phyloP scores from a whole-genome alignment of 2,113 vertebrate species.

The Hemiscyllium ocellatum region DNA sequence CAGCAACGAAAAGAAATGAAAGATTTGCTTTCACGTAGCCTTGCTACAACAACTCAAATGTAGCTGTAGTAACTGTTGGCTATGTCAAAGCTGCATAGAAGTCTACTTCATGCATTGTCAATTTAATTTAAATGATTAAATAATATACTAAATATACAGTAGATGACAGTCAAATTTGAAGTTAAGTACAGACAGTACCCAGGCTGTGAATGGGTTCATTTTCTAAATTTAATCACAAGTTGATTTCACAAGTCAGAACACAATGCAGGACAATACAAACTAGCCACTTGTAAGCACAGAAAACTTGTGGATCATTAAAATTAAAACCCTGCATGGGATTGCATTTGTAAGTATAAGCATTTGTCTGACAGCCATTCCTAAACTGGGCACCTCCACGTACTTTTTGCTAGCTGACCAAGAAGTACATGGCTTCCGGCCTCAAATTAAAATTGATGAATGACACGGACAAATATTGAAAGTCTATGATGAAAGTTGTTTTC shows the following conservation, averaged over 20 bases:
- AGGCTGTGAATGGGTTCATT: no score
- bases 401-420: neutral
- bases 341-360: no score
- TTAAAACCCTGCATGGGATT: no score
- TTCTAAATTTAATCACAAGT: no score
- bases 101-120: neutral
- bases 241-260: no score
- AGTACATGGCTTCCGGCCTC: neutral
- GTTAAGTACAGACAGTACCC: neutral
- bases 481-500: neutral
- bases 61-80: neutral
- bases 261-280: no score
- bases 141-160: neutral
- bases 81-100: neutral
- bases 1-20: neutral
- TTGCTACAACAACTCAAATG: neutral
- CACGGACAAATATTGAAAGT: neutral
- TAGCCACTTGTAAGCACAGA: no score
- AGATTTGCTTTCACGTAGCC: neutral
- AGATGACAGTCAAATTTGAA: neutral
- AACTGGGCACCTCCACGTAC: no score
- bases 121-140: constrained; percentile 2
- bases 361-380: no score
- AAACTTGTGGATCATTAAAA: no score
- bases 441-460: neutral